Base-by-base conservation (phyloP, 2,888 invertebrate species). In the Rambutsinella grinnellia region DNA sequence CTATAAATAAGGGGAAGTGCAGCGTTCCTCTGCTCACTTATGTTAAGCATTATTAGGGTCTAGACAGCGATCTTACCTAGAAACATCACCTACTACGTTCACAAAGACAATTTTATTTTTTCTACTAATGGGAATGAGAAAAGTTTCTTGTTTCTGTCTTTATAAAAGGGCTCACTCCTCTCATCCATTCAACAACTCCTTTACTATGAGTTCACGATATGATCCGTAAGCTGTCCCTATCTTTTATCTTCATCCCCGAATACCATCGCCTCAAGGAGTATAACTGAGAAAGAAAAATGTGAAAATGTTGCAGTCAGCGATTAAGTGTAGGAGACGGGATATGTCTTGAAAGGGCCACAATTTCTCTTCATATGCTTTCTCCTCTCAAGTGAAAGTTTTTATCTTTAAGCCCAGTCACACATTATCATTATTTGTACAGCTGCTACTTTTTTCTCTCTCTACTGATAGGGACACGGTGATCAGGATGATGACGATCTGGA, bases 371-470 rank as follows among this genome's bases (percentile, higher is more conserved):
- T 36, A 36, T 36, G 36, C 36, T 36, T 17, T n/a, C 19, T 49
- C 19, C 19, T 49, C n/a, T 49, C 19, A 54, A 23, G 54, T 21
- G 54, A 54, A 8, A 54, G 54, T 21, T 74, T 74, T 74, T 74
- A 74, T 74, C 74, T 67, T 60, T 65, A 74, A 74, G 67, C 66
- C 47, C 56, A 74, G 74, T 74, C 75, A 75, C 75, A 75, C 75
- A 75, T 75, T 68, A 75, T 75, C 75, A 63, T 75, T 75, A 75
- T 68, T 75, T 75, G 75, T 68, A 75, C 75, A 75, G 75, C 75
- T 75, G 75, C 75, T 75, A 75, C 75, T 75, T 75, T n/a, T n/a
- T n/a, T n/a, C n/a, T n/a, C n/a, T 75, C 67, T 68, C 57, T 67
- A 57, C n/a, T 21, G 27, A 66, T 65, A 17, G 10, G 17, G 53